Percentiles rank a stretch among this genome's conserved stretches.
These are phyloP conservation scores for Gymnocephalus cernua DNA, from an alignment of 2,113 vertebrate species.

Conservation along the genomic window DNA sequence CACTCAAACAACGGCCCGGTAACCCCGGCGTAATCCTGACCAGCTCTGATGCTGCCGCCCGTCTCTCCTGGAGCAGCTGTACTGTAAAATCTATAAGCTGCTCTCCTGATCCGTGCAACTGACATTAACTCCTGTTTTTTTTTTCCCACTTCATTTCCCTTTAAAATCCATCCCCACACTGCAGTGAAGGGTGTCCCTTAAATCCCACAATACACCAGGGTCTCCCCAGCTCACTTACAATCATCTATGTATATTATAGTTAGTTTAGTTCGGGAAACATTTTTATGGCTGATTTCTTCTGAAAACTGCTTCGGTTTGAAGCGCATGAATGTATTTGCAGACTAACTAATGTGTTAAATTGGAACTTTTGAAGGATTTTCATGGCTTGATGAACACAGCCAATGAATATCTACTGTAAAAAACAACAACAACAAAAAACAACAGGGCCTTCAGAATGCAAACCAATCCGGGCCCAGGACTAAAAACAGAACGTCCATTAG, in stretches of 20 bases:
- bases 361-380: background rate
- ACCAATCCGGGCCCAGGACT: background rate
- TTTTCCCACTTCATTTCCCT: background rate
- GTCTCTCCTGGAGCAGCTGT: constrained; percentile 33
- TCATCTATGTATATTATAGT: background rate
- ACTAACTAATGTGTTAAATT: constrained; percentile 1
- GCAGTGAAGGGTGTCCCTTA: background rate
- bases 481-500: background rate
- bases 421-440: background rate
- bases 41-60: background rate
- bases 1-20: constrained; percentile 58
- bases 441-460: background rate
- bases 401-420: background rate
- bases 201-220: constrained; percentile 8
- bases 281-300: background rate
- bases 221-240: background rate
- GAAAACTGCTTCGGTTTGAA: constrained; percentile 6
- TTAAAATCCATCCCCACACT: constrained; percentile 6
- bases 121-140: background rate
- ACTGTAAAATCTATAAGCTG: constrained; percentile 56
- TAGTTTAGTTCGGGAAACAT: background rate
- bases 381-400: background rate
- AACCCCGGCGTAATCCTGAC: constrained; percentile 65
- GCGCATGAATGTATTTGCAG: background rate
- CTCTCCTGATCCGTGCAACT: constrained; percentile 28